Conservation (phyloP, 2,113 vertebrate species). For the Dolichotis patagonum region DNA sequence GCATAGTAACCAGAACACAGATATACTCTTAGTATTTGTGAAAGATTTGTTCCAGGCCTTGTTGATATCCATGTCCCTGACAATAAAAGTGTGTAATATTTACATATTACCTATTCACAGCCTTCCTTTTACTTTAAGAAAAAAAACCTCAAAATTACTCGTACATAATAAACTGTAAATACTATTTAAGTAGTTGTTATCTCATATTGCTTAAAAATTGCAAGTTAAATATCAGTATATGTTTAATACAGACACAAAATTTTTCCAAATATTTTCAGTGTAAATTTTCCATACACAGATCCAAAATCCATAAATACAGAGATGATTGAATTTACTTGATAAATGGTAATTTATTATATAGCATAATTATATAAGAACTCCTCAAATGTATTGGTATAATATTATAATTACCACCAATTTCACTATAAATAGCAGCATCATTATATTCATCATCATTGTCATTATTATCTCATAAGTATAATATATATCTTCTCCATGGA, state of each 20-base stretch:
- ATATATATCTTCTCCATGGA: not conserved
- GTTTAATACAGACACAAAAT: not conserved
- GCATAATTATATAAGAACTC: not conserved
- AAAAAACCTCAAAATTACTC: not conserved
- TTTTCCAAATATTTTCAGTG: not conserved
- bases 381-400: not conserved
- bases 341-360: not conserved
- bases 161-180: not conserved
- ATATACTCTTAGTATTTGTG: not conserved
- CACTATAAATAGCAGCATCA: not conserved
- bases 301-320: not conserved
- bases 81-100: not conserved
- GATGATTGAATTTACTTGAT: not conserved
- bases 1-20: not conserved
- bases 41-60: not conserved
- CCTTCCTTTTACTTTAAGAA: not conserved
- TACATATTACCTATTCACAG: not conserved
- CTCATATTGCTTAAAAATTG: not conserved
- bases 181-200: not conserved
- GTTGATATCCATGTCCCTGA: not conserved
- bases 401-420: not conserved
- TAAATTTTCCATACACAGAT: not conserved
- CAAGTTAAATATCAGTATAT: not conserved
- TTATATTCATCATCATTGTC: not conserved
- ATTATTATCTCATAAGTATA: not conserved